Evolutionary conservation across 2,797 vertebrate species (phyloP).

Genomic region (Pantherophis vulpinus): DNA sequence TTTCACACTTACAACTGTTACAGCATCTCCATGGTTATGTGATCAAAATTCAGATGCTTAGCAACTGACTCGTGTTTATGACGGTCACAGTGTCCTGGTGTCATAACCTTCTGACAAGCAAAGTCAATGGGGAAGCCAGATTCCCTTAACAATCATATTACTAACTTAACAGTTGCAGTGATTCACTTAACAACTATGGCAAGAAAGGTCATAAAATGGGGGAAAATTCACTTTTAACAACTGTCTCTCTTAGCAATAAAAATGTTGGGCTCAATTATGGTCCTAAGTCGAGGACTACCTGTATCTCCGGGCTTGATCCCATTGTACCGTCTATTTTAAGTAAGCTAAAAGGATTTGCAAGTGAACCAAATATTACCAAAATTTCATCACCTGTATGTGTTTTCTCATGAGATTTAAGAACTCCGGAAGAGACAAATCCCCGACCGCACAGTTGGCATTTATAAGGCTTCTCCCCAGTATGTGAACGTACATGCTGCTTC

Average conservation of each 20-base stretch:
- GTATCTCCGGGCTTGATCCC: background rate
- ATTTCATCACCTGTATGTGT: constrained; percentile 89
- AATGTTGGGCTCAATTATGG: background rate
- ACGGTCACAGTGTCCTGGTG: background rate
- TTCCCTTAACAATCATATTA: background rate
- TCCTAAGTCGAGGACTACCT: background rate
- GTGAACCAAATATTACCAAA: background rate
- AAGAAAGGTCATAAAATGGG: background rate
- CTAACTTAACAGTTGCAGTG: background rate
- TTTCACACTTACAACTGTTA: background rate
- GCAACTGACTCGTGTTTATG: background rate
- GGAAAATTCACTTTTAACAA: background rate
- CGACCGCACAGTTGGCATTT: constrained; percentile 91
- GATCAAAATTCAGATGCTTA: background rate
- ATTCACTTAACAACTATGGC: background rate
- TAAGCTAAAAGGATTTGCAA: constrained; percentile 7
- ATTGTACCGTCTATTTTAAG: background rate
- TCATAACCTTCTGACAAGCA: background rate
- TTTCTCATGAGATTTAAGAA: constrained; percentile 96
- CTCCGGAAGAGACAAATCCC: constrained; percentile 92
- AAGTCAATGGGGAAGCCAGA: background rate
- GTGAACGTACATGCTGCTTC: constrained; percentile 95
- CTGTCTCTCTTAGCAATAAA: background rate
- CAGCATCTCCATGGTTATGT: background rate
- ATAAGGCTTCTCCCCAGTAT: constrained; percentile 96